These are phyloP conservation scores for Pristionchus fissidentatus DNA, from an alignment of 2,888 invertebrate species.

Conservation along the genomic window DNA sequence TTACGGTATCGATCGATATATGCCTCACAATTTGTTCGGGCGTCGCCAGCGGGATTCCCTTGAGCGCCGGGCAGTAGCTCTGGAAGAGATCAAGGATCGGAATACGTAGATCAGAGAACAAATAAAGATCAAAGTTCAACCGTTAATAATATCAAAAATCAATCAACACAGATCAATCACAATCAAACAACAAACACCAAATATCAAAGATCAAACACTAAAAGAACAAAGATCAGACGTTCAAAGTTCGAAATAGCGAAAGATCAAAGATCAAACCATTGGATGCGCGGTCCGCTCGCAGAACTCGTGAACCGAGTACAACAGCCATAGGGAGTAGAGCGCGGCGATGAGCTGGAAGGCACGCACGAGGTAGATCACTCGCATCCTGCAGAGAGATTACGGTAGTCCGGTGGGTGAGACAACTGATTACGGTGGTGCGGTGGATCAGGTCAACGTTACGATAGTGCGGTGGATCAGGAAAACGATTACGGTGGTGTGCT, in stretches of 20 bases:
- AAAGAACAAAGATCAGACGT: too few relatives aligned
- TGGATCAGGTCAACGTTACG: not conserved
- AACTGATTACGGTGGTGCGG: not conserved
- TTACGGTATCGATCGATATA: constrained; percentile 2
- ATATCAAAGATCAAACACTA: not conserved
- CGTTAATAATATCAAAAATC: too few relatives aligned
- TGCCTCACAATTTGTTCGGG: constrained; percentile 13
- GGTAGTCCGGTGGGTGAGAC: not conserved
- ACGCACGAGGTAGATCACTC: constrained; percentile 20
- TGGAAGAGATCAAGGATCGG: not conserved
- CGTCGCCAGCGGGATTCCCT: not conserved
- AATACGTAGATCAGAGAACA: not conserved
- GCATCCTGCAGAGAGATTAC: constrained; percentile 6
- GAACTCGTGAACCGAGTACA: not conserved
- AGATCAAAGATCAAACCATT: constrained; percentile 24
- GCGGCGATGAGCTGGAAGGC: not conserved
- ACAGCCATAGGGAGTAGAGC: not conserved
- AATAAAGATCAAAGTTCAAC: too few relatives aligned
- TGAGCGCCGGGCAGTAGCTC: not conserved
- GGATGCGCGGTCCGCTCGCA: not conserved
- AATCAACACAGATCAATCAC: constrained; percentile 4
- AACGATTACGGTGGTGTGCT: too few relatives aligned
- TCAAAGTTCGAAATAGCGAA: too few relatives aligned
- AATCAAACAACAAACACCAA: not conserved
- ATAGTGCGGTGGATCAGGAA: too few relatives aligned